Evolutionary conservation across 2,888 invertebrate genomes (phyloP).

Genomic region (Lordiphosa fenestrarum): DNA sequence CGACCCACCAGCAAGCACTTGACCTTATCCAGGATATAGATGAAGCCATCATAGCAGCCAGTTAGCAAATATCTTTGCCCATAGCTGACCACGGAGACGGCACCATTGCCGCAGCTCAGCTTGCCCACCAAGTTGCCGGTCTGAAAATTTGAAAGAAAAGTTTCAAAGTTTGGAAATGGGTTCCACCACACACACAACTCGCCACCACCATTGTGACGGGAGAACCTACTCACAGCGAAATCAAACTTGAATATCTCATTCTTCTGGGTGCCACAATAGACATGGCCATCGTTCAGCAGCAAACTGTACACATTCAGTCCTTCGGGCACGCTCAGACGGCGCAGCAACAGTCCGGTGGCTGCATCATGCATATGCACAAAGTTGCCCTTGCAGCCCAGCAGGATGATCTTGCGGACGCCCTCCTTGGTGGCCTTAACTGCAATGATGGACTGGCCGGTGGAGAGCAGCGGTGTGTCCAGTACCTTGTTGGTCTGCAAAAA

Average conservation of each 20-base stretch:
- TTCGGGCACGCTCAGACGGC: slow-evolving; percentile 83
- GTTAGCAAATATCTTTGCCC: slow-evolving; percentile 85
- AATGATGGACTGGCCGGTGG: slow-evolving; percentile 85
- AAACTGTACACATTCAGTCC: slow-evolving; percentile 86
- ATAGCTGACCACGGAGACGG: slow-evolving; percentile 86
- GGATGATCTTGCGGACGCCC: slow-evolving; percentile 84
- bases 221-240: slow-evolving; percentile 84
- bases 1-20: slow-evolving; percentile 82
- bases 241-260: slow-evolving; percentile 87
- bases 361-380: slow-evolving; percentile 88
- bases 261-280: slow-evolving; percentile 89
- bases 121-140: slow-evolving; percentile 84
- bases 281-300: slow-evolving; percentile 84
- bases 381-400: slow-evolving; percentile 86
- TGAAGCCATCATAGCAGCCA: slow-evolving; percentile 89
- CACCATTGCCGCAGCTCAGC: slow-evolving; percentile 86
- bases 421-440: slow-evolving; percentile 87
- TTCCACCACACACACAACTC: no score
- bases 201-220: background rate
- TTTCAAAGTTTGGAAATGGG: no score
- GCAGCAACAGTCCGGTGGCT: slow-evolving; percentile 84
- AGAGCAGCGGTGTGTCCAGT: slow-evolving; percentile 79
- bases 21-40: slow-evolving; percentile 84
- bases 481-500: slow-evolving; percentile 82
- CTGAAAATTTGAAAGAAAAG: slow-evolving; percentile 78